Base-by-base conservation (phyloP, 1,140 invertebrate species). In the Brachystomella parvula region DNA sequence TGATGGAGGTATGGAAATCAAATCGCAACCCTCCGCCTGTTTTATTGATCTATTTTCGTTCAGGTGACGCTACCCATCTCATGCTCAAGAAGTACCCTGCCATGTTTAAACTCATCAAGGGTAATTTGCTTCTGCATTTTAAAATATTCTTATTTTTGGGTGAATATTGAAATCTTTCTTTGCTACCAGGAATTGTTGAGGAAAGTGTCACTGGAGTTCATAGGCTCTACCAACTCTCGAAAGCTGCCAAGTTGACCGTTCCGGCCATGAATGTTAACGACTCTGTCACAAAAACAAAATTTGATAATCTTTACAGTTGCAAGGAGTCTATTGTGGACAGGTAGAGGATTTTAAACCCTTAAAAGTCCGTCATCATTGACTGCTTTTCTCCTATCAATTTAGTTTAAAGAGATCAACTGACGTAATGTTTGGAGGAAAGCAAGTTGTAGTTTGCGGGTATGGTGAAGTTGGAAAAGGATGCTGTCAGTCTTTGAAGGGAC, bases 261-360 rank as follows among this genome's bases (percentile, higher is more conserved):
- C 95, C 95, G 1, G 95, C 96, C 1, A 98, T 98, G 92, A 98
- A 98, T 80, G 94, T 98, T 32, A 98, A 98, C 77, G 95, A 98
- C 80, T 96, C 92, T 28, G 94, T 98, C 9, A 98, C 94, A 0
- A 98, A 98, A 83, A 97, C 93, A n/a, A 98, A 97, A 82, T 98
- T 96, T 78, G 95, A 98, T 77, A 98, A 95, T 80, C 81, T 96
- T 28, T 96, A 96, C 77, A 92, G 89, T 71, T 96, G 92, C 78
- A 82, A 89, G 31, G 90, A 93, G 79, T 89, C 88, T 63, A 89
- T 93, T 73, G 84, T 93, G 73, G 90, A 92, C 78, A 89, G 91
- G 90, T 94, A 80, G 84, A 83, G 82, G 1, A 17, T 15, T 29
- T 33, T 39, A n/a, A n/a, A n/a, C n/a, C n/a, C n/a, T n/a, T n/a